A percentile compares a stretch with the other conserved stretches of the same genome.
Evolutionary conservation across 2,113 vertebrate species (phyloP).

Genomic region (Gambusia affinis): DNA sequence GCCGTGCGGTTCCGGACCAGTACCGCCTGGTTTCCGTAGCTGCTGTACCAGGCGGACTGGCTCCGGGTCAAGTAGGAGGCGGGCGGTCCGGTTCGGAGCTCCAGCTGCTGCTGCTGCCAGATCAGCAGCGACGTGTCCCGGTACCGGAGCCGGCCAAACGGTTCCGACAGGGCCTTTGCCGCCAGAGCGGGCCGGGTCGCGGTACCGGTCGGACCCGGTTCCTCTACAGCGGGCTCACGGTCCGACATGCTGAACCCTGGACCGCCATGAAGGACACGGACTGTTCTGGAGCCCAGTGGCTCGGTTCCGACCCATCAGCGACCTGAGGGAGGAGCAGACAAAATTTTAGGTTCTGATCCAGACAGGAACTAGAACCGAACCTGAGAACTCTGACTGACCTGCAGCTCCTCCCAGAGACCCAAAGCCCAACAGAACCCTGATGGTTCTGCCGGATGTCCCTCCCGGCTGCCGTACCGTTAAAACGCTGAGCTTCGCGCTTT

Average conservation of each 20-base stretch:
- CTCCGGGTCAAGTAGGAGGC: slow-evolving; percentile 89
- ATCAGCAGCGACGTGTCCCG: slow-evolving; percentile 89
- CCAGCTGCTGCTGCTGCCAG: slow-evolving; percentile 96
- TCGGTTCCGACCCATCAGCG: slow-evolving; percentile 5
- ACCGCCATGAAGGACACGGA: neutral
- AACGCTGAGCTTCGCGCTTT: neutral
- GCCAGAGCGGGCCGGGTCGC: slow-evolving; percentile 79
- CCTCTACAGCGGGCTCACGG: slow-evolving; percentile 11
- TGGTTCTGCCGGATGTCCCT: neutral
- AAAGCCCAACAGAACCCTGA: neutral
- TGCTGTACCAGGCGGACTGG: slow-evolving; percentile 90
- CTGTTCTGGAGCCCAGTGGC: neutral
- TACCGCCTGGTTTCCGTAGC: slow-evolving; percentile 91
- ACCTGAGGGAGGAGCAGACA: slow-evolving; percentile 1
- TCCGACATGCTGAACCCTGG: slow-evolving; percentile 27
- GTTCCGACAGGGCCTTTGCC: slow-evolving; percentile 87
- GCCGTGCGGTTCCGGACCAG: slow-evolving; percentile 86
- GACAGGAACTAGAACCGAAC: neutral
- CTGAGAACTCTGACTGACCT: neutral
- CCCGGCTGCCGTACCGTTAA: neutral
- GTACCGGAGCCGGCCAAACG: slow-evolving; percentile 84
- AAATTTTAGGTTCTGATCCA: neutral
- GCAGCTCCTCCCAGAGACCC: neutral
- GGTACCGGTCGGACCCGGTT: neutral
- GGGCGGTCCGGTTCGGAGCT: slow-evolving; percentile 76